Conservation (phyloP, 2,797 vertebrate species). For the Gallirallus australis region DNA sequence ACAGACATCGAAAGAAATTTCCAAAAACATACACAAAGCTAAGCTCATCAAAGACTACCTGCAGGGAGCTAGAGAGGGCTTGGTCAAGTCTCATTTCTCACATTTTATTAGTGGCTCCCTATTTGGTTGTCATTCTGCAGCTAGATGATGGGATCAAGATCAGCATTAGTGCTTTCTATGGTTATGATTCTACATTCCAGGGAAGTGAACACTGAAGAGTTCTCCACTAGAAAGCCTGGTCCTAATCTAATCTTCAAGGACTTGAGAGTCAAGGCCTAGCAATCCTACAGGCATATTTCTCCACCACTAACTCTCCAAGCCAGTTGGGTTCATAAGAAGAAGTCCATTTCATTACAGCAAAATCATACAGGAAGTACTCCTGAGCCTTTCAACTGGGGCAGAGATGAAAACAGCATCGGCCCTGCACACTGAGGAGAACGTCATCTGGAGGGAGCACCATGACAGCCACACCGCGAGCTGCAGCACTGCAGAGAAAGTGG, state of each 20-base stretch:
- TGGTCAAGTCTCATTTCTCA: background rate
- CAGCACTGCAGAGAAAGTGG: background rate
- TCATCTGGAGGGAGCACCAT: background rate
- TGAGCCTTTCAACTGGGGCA: background rate
- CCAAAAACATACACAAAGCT: background rate
- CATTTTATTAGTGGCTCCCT: background rate
- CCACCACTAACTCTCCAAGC: background rate
- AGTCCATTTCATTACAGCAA: background rate
- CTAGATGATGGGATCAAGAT: background rate
- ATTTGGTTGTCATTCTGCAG: background rate
- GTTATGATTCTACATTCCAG: background rate
- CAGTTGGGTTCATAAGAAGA: background rate
- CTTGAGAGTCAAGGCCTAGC: background rate
- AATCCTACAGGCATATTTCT: background rate
- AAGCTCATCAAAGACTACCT: background rate
- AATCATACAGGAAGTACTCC: background rate
- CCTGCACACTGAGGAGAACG: background rate
- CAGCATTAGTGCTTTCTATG: background rate
- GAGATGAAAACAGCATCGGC: background rate
- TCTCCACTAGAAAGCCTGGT: background rate
- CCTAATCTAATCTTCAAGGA: background rate
- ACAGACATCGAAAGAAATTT: background rate
- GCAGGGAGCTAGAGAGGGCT: background rate
- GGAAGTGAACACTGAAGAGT: background rate
- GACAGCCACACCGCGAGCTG: background rate